Evolutionary conservation across 2,888 invertebrate species (phyloP), one percentile per base, ranked within the genome.

Genomic region (Torymus aiolomorphi): DNA sequence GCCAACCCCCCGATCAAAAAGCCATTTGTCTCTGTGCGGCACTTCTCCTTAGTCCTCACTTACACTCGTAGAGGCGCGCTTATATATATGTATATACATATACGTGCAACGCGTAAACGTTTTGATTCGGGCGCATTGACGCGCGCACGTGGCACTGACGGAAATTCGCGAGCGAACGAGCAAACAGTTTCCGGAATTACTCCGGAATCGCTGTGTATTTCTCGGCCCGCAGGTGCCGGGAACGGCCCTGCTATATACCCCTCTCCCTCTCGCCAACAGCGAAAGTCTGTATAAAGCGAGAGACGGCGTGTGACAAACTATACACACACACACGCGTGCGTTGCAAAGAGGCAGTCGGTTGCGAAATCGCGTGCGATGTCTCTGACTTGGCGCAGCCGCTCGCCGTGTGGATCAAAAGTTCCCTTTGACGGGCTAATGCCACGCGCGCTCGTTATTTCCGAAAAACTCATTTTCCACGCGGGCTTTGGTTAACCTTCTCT

Each of bases 181-280:
- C 57, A 72, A 71, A 77, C 77, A 59, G 18, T 59, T 59, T 51
- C 16, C 71, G 57, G 77, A 72, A 75, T 51, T 54, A 54, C 66
- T 49, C 59, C 31, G n/a, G 59, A 71, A 57, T 75, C 56, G 24
- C 42, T 42, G 42, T 42, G 42, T 42, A 42, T 42, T 42, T 42
- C 42, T 42, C 42, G 42, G n/a, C 52, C 18, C 52, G 16, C 71
- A 77, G 77, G 61, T 63, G 71, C n/a, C 42, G 71, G 51, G 18
- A 71, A 77, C 24, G 57, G 57, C 57, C 42, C 16, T 42, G 62
- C 16, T 69, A 66, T 42, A 42, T 8, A 42, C 42, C 42, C 8
- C 42, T 42, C 42, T 42, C 42, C 42, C 42, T 10, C 62, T 14
- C 69, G 3, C n/a, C 18, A 65, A 16, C 54, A 66, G 59, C 56